Evolutionary conservation across 2,888 invertebrate species (phyloP).

Genomic region (Serripes groenlandicus): DNA sequence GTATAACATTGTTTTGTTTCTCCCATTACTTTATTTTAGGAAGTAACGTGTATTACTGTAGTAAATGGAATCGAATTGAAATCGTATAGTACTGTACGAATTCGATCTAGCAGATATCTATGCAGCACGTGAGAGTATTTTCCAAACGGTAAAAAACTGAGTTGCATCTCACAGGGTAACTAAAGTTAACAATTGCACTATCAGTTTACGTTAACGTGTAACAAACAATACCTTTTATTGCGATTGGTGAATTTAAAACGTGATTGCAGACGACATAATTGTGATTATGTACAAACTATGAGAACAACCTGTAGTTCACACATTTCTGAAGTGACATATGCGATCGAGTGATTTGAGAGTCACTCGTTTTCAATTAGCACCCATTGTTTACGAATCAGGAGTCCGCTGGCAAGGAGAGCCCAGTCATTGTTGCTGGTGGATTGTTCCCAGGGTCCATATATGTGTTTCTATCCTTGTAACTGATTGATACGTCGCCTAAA

Average conservation of each 20-base stretch:
- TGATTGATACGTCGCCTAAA: too few species aligned
- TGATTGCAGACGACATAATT: constrained; percentile 14
- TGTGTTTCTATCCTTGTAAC: too few species aligned
- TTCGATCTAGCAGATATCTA: too few species aligned
- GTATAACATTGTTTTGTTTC: too few species aligned
- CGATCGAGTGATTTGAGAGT: background rate
- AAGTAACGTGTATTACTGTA: too few species aligned
- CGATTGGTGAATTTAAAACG: constrained; percentile 9
- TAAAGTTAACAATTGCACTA: background rate
- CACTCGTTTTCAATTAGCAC: constrained; percentile 4
- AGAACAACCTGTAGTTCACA: constrained; percentile 22
- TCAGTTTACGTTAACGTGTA: background rate
- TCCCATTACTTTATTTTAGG: too few species aligned
- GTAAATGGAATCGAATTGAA: too few species aligned
- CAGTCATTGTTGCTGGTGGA: background rate
- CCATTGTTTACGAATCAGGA: background rate
- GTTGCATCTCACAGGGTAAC: constrained; percentile 1
- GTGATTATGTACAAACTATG: constrained; percentile 14
- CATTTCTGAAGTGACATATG: background rate
- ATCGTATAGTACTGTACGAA: too few species aligned
- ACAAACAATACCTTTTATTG: constrained; percentile 6
- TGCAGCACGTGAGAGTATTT: background rate
- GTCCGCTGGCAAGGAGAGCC: background rate
- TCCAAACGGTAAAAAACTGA: background rate
- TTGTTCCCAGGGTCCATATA: background rate